Evolutionary conservation across 1,140 invertebrate species (phyloP).

Genomic region (Vollenhovia emeryi): DNA sequence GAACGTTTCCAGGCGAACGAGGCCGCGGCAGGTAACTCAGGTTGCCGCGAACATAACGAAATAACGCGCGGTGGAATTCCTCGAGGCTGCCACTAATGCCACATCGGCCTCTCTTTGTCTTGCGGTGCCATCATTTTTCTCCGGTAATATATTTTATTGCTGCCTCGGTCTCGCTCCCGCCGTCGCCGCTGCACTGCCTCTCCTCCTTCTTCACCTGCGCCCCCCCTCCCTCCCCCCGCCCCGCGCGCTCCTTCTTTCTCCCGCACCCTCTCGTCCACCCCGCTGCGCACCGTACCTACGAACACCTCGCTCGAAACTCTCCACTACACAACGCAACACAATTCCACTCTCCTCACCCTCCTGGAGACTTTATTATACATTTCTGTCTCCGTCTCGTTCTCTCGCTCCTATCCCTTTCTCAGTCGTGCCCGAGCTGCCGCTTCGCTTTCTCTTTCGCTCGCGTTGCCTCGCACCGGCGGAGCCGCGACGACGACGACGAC

Average conservation of each 20-base stretch:
- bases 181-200: conserved; percentile 55
- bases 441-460: neutral
- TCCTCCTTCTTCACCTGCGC: conserved; percentile 60
- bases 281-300: conserved; percentile 55
- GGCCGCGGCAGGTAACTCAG: conserved; percentile 59
- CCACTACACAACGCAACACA: conserved; percentile 64
- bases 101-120: conserved; percentile 80
- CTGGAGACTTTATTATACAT: conserved; percentile 83
- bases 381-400: conserved; percentile 72
- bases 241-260: conserved; percentile 8
- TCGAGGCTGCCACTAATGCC: conserved; percentile 79
- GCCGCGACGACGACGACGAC: conserved; percentile 30
- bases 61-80: conserved; percentile 77
- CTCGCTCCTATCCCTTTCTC: conserved; percentile 21
- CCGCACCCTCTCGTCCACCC: conserved; percentile 67
- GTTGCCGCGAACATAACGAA: conserved; percentile 71
- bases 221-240: conserved; percentile 1
- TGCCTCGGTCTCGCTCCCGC: conserved; percentile 72
- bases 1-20: conserved; percentile 48
- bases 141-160: conserved; percentile 85
- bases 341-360: conserved; percentile 64
- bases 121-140: conserved; percentile 83
- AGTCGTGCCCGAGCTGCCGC: conserved; percentile 52
- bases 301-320: conserved; percentile 72
- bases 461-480: conserved; percentile 50